Evolutionary conservation across 2,797 vertebrate genomes (phyloP), one percentile per base, ranked within the genome.

Genomic region (Oreochromis mossambicus): DNA sequence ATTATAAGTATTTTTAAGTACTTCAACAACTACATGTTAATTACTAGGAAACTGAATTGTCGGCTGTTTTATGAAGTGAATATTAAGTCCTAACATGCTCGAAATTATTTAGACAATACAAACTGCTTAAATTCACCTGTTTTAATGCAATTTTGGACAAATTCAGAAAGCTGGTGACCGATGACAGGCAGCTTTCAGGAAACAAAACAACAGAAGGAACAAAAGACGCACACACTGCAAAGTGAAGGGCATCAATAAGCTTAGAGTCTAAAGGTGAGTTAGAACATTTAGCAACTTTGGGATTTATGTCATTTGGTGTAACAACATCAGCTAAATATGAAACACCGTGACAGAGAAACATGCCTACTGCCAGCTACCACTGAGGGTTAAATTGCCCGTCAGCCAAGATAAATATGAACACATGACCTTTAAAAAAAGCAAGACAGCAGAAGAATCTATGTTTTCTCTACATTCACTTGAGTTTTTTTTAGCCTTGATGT

Each of bases 11-110:
- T 50, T 50, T 50, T 50, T 19, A 13, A 12, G 12, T 43, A 7
- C 14, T 14, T 15, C 15, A 26, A 26, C 36, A 1, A 14, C 36
- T 66, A 3, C 34, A 38, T 3, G n/a, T 8, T 24, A 15, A 43
- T 43, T 24, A 24, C n/a, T 0, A 14, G n/a, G n/a, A 68, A 43
- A 0, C 1, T 66, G 36, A 66, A 21, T 15, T 6, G 36, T 11
- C 0, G 1, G 63, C 36, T 41, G n/a, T 68, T 43, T 43, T 68
- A 43, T 43, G 12, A 66, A 38, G n/a, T 9, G 61, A 41, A 5
- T 41, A 41, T 66, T 38, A 21, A 38, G 34, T 14, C 34, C 34
- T 41, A n/a, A 66, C 11, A 21, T 3, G 24, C 24, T 29, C 7
- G 1, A 56, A 15, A 15, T 26, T 55, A 14, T 55, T 55, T 55